A percentile compares a stretch with the other conserved stretches of the same genome.
These are phyloP conservation scores for Acholoe squamosa DNA, from an alignment of 2,888 invertebrate genomes.

Conservation along the genomic window DNA sequence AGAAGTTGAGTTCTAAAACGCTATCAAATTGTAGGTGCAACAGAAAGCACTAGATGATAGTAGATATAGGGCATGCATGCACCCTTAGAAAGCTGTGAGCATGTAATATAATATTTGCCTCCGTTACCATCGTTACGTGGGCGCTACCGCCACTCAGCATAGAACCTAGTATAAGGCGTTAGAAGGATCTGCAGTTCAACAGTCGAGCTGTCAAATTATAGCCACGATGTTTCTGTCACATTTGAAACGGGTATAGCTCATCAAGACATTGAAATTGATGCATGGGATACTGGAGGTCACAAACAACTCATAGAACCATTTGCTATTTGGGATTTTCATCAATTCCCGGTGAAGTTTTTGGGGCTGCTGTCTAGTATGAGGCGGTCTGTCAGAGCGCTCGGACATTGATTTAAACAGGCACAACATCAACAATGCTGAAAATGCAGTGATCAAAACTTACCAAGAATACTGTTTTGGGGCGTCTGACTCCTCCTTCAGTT, in stretches of 20 bases:
- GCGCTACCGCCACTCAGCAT: background rate
- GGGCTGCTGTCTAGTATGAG: background rate
- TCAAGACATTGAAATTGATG: no score
- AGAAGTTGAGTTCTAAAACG: no score
- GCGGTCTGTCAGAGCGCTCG: background rate
- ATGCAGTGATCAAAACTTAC: slow-evolving; percentile 45
- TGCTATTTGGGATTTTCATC: background rate
- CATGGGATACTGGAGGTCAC: no score
- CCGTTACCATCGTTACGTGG: slow-evolving; percentile 21
- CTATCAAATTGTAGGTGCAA: no score
- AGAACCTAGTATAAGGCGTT: no score
- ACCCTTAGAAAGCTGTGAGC: background rate
- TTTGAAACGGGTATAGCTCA: no score
- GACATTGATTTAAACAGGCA: background rate
- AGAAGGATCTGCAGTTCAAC: background rate
- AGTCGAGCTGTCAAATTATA: background rate
- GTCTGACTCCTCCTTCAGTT: slow-evolving; percentile 57
- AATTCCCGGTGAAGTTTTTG: background rate
- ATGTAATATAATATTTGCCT: background rate
- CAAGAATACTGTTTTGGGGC: slow-evolving; percentile 60
- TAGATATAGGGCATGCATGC: background rate
- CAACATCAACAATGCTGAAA: background rate
- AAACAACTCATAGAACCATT: no score
- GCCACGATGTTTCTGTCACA: background rate
- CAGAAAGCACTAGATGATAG: no score